A percentile compares a stretch with the other conserved stretches of the same genome.
These are phyloP conservation scores for Yponomeuta sedellus DNA, from an alignment of 2,888 invertebrate species.

Conservation along the genomic window DNA sequence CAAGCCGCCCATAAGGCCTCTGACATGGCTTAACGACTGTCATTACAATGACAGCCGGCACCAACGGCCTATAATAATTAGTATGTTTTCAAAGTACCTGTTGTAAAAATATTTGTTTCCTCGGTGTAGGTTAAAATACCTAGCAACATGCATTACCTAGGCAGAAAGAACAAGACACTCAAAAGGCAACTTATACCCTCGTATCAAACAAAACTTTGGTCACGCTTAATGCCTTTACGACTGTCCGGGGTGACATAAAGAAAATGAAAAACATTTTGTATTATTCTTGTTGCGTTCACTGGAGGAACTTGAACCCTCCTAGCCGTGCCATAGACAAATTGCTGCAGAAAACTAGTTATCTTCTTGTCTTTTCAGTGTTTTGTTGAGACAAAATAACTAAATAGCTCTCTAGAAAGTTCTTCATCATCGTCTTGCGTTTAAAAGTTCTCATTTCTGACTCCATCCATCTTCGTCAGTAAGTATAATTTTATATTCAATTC, in stretches of 20 bases:
- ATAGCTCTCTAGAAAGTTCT: no score
- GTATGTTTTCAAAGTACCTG: no score
- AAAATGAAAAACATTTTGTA: conserved; percentile 90
- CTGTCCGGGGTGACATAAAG: conserved; percentile 91
- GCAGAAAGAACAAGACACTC: conserved; percentile 32
- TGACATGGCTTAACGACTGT: no score
- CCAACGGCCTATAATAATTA: no score
- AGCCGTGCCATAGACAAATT: conserved; percentile 62
- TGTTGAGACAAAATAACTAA: conserved; percentile 29
- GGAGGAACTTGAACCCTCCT: conserved; percentile 66
- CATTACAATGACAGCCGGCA: no score
- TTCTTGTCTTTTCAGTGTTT: conserved; percentile 4
- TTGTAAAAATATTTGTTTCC: no score
- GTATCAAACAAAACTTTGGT: conserved; percentile 83
- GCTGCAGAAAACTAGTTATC: conserved; percentile 62
- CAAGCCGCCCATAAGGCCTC: no score
- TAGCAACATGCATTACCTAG: not conserved
- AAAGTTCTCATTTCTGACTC: no score
- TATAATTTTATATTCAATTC: no score
- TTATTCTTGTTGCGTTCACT: conserved; percentile 76
- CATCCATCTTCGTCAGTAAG: no score
- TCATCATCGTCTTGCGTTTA: no score
- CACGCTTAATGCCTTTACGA: conserved; percentile 93
- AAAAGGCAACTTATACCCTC: conserved; percentile 56
- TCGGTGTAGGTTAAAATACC: no score